Base-by-base conservation (phyloP, 1,140 invertebrate species). In the Thereuonema tuberculata region DNA sequence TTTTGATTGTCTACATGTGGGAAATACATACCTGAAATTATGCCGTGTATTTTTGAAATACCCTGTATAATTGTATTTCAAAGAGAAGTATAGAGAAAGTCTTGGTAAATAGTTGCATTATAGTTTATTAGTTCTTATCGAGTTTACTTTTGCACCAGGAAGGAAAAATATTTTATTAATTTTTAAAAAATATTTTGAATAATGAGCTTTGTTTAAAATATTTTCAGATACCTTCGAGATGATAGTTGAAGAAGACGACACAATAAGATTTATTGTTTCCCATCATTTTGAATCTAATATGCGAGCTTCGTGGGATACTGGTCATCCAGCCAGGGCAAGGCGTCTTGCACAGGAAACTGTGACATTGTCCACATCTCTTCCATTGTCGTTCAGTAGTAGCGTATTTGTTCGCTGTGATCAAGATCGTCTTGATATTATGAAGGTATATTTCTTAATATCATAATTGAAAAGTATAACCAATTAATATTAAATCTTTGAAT, bases 391-490 rank as follows among this genome's bases (percentile, higher is more conserved):
- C 67, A 93, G 88, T 70, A 94, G 89, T 69, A 89, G 88, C 64
- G 93, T 98, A 50, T 98, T 97, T 80, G 92, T 97, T 55, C 81
- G 93, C 63, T 94, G 91, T 76, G 93, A 95, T 76, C 85, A 89
- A 57, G 92, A 95, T 71, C 79, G 93, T 64, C 77, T 96, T 50
- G 92, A 96, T 73, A 82, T 96, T 60, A 97, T 94, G 92, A 97
- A 93, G 81, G 89, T 87, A 70, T 56, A 59, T 59, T 26, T 62
- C n/a, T 17, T 5, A 37, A 37, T 9, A 37, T 37, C 31, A 37
- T 37, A 37, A 37, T 9, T 37, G 31, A 9, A 37, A 37, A 37
- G 5, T 37, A 37, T 37, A 9, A 37, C 31, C 5, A 37, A 37
- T n/a, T n/a, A n/a, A n/a, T n/a, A n/a, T n/a, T n/a, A n/a, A n/a